Evolutionary conservation across 2,888 invertebrate species (phyloP).

Genomic region (Octonoba sinensis): DNA sequence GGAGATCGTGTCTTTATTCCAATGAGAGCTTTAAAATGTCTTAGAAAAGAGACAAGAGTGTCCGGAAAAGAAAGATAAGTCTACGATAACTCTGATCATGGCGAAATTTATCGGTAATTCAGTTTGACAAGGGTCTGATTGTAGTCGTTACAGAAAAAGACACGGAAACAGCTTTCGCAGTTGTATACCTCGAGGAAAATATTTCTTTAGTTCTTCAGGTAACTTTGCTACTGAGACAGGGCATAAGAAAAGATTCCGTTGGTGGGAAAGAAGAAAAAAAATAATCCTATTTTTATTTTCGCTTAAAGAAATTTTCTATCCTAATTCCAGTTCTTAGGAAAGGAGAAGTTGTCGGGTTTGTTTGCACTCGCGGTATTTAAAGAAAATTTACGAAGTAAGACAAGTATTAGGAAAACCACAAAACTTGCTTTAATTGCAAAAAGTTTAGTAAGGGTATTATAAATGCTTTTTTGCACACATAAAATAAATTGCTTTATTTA

Average conservation of each 20-base stretch:
- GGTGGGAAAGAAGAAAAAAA: conserved; percentile 29
- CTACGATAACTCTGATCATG: conserved; percentile 29
- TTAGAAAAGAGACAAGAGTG: conserved; percentile 28
- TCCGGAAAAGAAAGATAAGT: conserved; percentile 7
- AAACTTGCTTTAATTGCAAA: no score
- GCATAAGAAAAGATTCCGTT: conserved; percentile 13
- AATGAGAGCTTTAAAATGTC: conserved; percentile 49
- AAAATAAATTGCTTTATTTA: no score
- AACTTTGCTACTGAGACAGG: conserved; percentile 19
- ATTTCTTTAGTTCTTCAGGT: conserved; percentile 42
- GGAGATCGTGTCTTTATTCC: conserved; percentile 22
- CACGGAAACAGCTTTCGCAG: conserved; percentile 26
- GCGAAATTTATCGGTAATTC: conserved; percentile 58
- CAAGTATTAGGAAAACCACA: no score
- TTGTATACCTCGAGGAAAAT: conserved; percentile 49
- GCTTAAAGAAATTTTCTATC: conserved; percentile 6
- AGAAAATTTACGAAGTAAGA: no score
- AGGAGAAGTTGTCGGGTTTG: conserved; percentile 5
- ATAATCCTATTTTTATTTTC: conserved; percentile 14
- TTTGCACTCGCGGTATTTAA: neutral
- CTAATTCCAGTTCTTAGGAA: conserved; percentile 13
- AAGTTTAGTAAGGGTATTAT: no score
- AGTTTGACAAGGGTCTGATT: conserved; percentile 60
- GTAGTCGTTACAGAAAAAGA: conserved; percentile 46
- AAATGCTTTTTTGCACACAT: no score